These are phyloP conservation scores for Polypterus bichir DNA, from an alignment of 2,113 vertebrate species.

Conservation along the genomic window DNA sequence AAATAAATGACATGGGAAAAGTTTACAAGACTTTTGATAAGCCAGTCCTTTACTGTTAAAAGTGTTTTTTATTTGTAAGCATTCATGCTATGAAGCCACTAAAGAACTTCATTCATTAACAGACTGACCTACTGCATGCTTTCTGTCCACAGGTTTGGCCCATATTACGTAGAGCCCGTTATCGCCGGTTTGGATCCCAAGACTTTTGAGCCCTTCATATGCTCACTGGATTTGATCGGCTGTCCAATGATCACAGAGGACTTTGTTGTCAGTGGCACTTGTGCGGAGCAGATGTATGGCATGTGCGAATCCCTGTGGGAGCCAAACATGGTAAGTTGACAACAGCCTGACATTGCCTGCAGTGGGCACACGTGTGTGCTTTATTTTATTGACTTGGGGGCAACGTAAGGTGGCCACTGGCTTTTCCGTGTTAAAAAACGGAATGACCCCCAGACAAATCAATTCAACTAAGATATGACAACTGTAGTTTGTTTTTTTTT, in stretches of 20 bases:
- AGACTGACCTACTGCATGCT: too few species aligned
- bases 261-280: conserved; percentile 92
- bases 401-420: too few species aligned
- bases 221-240: conserved; percentile 87
- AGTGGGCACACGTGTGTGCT: background rate
- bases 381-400: background rate
- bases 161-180: conserved; percentile 90
- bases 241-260: conserved; percentile 94
- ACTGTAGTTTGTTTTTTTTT: too few species aligned
- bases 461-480: too few species aligned
- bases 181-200: conserved; percentile 84
- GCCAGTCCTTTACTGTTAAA: too few species aligned
- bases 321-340: conserved; percentile 75
- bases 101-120: too few species aligned
- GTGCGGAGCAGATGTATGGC: conserved; percentile 92
- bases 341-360: background rate
- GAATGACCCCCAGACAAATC: too few species aligned
- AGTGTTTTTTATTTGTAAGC: too few species aligned
- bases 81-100: too few species aligned
- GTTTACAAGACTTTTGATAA: too few species aligned
- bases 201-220: conserved; percentile 83
- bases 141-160: conserved; percentile 66
- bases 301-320: conserved; percentile 97
- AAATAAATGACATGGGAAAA: too few species aligned
- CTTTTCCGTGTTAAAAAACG: too few species aligned